A percentile compares a stretch with the other conserved stretches of the same genome.
phyloP scores from a whole-genome alignment of 2,113 vertebrate genomes.

The Eclectus roratus region DNA sequence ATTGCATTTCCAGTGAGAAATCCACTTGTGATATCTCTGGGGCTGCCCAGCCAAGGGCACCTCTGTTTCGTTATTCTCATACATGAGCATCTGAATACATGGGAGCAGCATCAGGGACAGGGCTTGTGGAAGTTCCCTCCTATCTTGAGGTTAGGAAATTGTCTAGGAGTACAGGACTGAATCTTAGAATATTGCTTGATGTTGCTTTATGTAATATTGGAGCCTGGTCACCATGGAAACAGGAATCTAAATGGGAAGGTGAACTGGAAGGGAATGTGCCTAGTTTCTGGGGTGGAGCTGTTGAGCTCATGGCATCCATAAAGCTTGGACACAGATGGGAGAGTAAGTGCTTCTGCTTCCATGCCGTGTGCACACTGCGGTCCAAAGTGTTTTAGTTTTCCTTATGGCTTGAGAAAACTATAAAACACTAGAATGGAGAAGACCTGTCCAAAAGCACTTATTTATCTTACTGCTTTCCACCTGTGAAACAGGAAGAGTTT shows the following conservation, averaged over 20 bases:
- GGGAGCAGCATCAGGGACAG: neutral
- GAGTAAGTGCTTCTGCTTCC: neutral
- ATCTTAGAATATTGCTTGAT: neutral
- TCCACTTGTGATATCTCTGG: neutral
- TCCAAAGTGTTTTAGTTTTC: neutral
- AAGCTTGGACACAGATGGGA: neutral
- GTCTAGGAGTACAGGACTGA: neutral
- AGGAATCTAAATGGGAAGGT: neutral
- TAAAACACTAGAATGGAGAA: neutral
- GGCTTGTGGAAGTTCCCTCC: neutral
- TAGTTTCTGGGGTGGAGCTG: neutral
- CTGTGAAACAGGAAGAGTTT: neutral
- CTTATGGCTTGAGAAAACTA: neutral
- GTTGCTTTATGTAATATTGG: neutral
- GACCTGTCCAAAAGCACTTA: neutral
- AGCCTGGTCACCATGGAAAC: neutral
- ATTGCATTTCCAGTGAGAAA: neutral
- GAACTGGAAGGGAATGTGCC: neutral
- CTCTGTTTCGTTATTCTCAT: neutral
- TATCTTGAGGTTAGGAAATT: neutral
- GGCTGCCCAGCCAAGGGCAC: neutral
- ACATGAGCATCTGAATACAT: neutral
- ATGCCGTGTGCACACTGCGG: accelerated
- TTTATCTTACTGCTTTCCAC: neutral
- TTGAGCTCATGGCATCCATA: neutral